Evolutionary conservation across 1,140 invertebrate species (phyloP).

Genomic region (Steinernema khuongi): DNA sequence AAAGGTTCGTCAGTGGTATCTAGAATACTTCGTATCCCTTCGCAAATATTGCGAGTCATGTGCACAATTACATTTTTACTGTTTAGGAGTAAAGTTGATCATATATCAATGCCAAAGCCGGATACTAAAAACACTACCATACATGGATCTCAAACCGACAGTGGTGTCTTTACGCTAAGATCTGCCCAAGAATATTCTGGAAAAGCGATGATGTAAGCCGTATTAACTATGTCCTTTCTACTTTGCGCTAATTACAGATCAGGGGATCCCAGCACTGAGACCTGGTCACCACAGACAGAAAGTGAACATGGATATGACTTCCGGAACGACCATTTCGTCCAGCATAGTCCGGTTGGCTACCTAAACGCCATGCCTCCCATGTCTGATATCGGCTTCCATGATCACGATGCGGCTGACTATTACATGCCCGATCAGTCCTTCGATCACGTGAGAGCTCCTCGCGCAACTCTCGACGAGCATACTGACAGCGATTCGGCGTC

Average conservation of each 20-base stretch:
- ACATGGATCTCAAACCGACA: slow-evolving; percentile 41
- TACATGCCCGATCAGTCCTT: background rate
- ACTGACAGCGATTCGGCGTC: background rate
- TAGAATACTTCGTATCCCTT: no score
- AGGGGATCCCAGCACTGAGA: background rate
- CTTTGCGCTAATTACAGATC: background rate
- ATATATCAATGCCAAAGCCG: slow-evolving; percentile 7
- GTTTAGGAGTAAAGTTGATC: background rate
- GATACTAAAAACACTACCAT: slow-evolving; percentile 35
- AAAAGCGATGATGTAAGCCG: background rate
- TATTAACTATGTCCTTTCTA: background rate
- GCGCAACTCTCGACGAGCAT: background rate
- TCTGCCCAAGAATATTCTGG: slow-evolving; percentile 14
- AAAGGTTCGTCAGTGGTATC: no score
- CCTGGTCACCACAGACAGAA: background rate
- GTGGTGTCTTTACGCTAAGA: slow-evolving; percentile 40
- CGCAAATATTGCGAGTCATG: background rate
- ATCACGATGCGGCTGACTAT: background rate
- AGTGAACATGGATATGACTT: background rate
- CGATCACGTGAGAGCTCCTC: background rate
- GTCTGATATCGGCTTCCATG: background rate
- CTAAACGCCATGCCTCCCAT: background rate
- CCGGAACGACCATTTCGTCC: background rate
- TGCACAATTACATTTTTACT: background rate
- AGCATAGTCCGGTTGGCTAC: background rate